Base-by-base conservation (phyloP, 2,888 invertebrate genomes). In the Lumbricus terrestris region DNA sequence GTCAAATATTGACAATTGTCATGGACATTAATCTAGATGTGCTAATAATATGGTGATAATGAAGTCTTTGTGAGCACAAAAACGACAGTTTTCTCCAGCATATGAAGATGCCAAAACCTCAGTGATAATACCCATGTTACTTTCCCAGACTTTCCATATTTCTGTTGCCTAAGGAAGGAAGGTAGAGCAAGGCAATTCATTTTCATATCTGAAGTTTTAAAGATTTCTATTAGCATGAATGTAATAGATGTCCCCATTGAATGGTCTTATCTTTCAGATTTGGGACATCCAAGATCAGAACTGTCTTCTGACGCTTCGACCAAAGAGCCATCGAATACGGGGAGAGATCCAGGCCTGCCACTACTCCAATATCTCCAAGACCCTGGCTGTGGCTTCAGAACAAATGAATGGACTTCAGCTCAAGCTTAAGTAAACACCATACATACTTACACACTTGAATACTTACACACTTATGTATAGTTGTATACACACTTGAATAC, bases 221-320 rank as follows among this genome's bases (percentile, higher is more conserved):
- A n/a, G 69, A n/a, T 69, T 69, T 23, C 8, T 69, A 4, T 69
- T n/a, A n/a, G 69, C n/a, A n/a, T n/a, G 16, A 69, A 13, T 4
- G n/a, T n/a, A 69, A n/a, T n/a, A n/a, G 69, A 69, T 69, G n/a
- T 69, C 69, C n/a, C 69, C 8, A 8, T 69, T n/a, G 47, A 47
- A 18, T 69, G 69, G 54, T 69, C 69, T 38, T 42, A 13, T 34
- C 83, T 47, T 38, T 1, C 90, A 95, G 95, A 94, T 95, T 1
- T 95, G 95, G 95, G 95, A 95, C 90, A 93, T 94, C 38, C 94
- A 94, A 89, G 95, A 95, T 91, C 95, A 95, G 91, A 95, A 93
- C 90, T 94, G 94, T 91, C 92, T 95, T 89, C 91, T 95, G 89
- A 95, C 95, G 3, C 93, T 95, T 29, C 93, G 95, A 54, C 95